Base-by-base conservation (phyloP, 2,113 vertebrate genomes). In the Numenius arquata region DNA sequence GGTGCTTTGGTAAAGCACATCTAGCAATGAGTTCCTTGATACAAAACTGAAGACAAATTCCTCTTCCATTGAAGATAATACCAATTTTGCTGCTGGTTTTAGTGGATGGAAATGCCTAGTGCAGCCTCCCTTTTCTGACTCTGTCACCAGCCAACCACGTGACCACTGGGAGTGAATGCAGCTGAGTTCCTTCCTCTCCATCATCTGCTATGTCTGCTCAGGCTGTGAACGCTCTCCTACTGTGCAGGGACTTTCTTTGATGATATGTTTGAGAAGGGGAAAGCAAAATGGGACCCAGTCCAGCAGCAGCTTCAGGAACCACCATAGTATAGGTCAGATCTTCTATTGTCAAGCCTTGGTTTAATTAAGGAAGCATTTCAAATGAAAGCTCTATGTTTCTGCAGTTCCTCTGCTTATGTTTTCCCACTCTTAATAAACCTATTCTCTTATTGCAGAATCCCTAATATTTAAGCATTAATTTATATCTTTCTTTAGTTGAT, bases 241-340 rank as follows among this genome's bases (percentile, higher is more conserved):
- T 21, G 11, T 16, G 12, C 32, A 47, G 9, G 12, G 34, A 52
- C 19, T 53, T 82, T 65, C 26, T 53, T 4, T 53, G 40, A 48
- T 11, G 3, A 25, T 21, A 47, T 0, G 0, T 48, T 75, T 48
- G 30, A 73, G 38, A 72, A 61, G 4, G 1, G 3, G 11, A 89
- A 70, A 66, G 11, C 10, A 79, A 87, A 82, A 71, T 6, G 8
- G 11, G 10, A n/a, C 22, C 13, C 41, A 55, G 34, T 20, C 20
- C 26, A 85, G 19, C 16, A 62, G 59, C 75, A 88, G 20, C 14
- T 88, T 56, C 50, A 92, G 50, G 26, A 80, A 12, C 29, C 27
- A 61, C 14, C 0, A 3, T 6, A 6, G 19, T 55, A 74, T 50
- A 38, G 29, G 14, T 75, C 53, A 75, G 62, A 89, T 27, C 25